Conservation (phyloP, 2,888 invertebrate species). For the Melanophora roralis region DNA sequence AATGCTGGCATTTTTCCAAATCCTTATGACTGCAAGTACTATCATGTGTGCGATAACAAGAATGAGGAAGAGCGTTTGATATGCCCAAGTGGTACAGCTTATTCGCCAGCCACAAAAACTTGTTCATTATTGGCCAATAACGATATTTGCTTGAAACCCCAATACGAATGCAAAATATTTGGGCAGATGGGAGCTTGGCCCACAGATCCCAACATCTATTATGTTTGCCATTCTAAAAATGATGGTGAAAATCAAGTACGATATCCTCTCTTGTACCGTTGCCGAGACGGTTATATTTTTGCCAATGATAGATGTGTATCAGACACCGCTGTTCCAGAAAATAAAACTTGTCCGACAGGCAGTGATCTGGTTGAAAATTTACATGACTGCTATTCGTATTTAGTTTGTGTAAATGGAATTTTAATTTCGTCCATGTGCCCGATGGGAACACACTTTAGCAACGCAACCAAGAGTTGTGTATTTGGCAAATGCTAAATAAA, state of each 20-base stretch:
- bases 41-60: conserved; percentile 69
- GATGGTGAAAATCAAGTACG: conserved; percentile 43
- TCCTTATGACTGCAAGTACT: conserved; percentile 73
- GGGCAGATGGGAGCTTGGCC: conserved; percentile 70
- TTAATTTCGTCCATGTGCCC: conserved; percentile 52
- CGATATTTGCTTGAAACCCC: conserved; percentile 65
- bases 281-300: conserved; percentile 66
- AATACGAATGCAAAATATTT: conserved; percentile 67
- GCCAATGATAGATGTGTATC: conserved; percentile 62
- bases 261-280: conserved; percentile 70
- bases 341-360: conserved; percentile 20
- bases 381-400: conserved; percentile 50
- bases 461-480: conserved; percentile 46
- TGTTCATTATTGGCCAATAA: conserved; percentile 66
- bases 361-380: conserved; percentile 26
- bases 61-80: conserved; percentile 65
- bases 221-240: conserved; percentile 67
- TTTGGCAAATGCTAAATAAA: conserved; percentile 49
- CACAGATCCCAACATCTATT: conserved; percentile 68
- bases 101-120: conserved; percentile 65
- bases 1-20: conserved; percentile 70
- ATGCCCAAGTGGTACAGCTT: conserved; percentile 68
- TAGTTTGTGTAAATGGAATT: conserved; percentile 51
- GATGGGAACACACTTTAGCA: conserved; percentile 63
- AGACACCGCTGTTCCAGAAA: neutral